These are phyloP conservation scores for Asarcornis scutulata DNA, from an alignment of 2,113 vertebrate species.

Conservation along the genomic window DNA sequence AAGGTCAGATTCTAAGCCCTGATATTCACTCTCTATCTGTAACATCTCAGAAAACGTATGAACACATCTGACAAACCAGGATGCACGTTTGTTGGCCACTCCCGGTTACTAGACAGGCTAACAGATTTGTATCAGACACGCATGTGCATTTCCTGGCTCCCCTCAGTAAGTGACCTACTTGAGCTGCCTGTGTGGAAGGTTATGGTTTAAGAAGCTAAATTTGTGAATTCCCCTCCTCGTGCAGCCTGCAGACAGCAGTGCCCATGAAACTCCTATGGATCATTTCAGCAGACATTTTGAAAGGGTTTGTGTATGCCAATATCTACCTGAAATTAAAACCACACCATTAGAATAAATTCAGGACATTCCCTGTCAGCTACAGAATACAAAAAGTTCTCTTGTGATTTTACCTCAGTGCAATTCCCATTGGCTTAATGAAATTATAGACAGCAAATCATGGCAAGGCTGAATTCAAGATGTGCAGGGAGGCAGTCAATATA, in stretches of 20 bases:
- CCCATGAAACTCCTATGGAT: background rate
- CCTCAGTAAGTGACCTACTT: constrained; percentile 41
- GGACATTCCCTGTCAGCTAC: background rate
- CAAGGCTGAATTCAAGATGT: background rate
- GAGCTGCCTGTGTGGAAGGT: constrained; percentile 28
- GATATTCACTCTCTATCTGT: background rate
- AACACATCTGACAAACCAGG: background rate
- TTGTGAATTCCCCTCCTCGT: background rate
- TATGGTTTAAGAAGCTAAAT: constrained; percentile 31
- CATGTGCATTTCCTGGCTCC: background rate
- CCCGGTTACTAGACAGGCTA: background rate
- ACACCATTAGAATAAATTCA: background rate
- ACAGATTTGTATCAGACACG: background rate
- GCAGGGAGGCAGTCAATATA: background rate
- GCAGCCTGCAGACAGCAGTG: background rate
- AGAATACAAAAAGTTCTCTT: background rate
- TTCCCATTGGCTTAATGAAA: background rate
- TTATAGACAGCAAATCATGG: background rate
- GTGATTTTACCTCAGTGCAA: background rate
- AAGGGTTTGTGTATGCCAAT: background rate
- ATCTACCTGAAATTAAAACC: background rate
- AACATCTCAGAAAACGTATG: background rate
- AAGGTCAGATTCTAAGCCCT: constrained; percentile 23
- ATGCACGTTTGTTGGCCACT: background rate
- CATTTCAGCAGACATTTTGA: background rate